Evolutionary conservation across 2,113 vertebrate species (phyloP).

Genomic region (Erythrocebus patas): DNA sequence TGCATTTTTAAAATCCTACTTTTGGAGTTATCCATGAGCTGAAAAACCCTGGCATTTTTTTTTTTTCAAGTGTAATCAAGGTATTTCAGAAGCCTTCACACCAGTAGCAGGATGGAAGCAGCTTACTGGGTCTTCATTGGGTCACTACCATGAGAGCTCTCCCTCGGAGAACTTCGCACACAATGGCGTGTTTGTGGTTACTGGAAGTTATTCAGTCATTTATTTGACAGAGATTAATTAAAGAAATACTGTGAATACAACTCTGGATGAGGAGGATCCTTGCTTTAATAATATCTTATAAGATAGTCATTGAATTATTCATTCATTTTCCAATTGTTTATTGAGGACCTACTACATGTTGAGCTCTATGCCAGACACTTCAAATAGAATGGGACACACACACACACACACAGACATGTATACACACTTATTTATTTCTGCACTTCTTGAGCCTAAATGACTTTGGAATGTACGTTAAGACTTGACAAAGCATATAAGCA

Average conservation of each 20-base stretch:
- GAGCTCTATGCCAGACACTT: background rate
- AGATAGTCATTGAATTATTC: background rate
- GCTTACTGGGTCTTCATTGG: background rate
- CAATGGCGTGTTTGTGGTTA: background rate
- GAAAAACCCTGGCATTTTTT: background rate
- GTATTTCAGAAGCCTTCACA: background rate
- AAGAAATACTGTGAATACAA: background rate
- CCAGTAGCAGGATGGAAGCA: background rate
- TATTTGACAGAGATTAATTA: background rate
- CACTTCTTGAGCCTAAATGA: background rate
- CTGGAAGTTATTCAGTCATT: background rate
- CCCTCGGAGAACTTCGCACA: background rate
- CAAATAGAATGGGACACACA: background rate
- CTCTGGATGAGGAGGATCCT: background rate
- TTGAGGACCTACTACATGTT: background rate
- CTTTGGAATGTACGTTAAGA: background rate
- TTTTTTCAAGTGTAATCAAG: slow-evolving; percentile 32
- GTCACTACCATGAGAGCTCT: background rate
- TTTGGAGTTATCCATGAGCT: slow-evolving; percentile 43
- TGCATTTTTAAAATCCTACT: slow-evolving; percentile 63
- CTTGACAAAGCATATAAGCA: background rate
- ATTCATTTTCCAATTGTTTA: background rate
- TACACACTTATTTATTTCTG: background rate
- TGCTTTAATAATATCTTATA: background rate
- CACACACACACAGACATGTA: no score